Conservation (phyloP, 2,888 invertebrate genomes). For the Pseudanteris insignis region DNA sequence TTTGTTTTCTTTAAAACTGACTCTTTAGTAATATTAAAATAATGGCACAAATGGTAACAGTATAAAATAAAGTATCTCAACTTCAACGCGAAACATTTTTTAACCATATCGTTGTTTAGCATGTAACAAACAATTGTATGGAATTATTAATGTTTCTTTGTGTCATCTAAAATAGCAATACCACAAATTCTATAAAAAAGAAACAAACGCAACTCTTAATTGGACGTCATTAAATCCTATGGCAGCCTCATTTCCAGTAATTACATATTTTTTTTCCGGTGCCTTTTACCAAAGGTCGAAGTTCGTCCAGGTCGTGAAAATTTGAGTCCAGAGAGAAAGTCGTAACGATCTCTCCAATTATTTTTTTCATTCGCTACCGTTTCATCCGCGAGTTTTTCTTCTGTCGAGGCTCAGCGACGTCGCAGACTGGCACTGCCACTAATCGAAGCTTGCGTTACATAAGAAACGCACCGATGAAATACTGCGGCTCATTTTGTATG, state of each 20-base stretch:
- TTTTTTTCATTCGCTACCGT: constrained; percentile 12
- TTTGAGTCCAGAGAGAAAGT: constrained; percentile 24
- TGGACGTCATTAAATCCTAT: constrained; percentile 2
- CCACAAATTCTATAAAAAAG: no score
- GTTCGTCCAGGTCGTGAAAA: constrained; percentile 19
- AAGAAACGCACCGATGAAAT: constrained; percentile 29
- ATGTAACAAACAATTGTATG: no score
- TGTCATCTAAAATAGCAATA: no score
- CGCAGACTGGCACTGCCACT: constrained; percentile 33
- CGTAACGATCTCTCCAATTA: constrained; percentile 14
- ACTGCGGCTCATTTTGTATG: constrained; percentile 18
- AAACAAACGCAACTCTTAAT: constrained; percentile 1
- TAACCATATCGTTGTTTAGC: no score
- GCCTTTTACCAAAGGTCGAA: constrained; percentile 6
- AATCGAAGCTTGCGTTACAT: constrained; percentile 39
- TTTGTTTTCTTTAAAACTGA: no score
- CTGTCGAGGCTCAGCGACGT: constrained; percentile 22
- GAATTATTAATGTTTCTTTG: no score
- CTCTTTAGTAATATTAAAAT: no score
- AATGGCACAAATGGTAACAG: no score
- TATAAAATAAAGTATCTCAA: no score
- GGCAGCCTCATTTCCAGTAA: not conserved
- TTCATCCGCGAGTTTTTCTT: constrained; percentile 21
- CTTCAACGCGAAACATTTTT: no score
- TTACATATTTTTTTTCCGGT: not conserved